phyloP scores from a whole-genome alignment of 2,888 invertebrate genomes.

The Dione vanillae region DNA sequence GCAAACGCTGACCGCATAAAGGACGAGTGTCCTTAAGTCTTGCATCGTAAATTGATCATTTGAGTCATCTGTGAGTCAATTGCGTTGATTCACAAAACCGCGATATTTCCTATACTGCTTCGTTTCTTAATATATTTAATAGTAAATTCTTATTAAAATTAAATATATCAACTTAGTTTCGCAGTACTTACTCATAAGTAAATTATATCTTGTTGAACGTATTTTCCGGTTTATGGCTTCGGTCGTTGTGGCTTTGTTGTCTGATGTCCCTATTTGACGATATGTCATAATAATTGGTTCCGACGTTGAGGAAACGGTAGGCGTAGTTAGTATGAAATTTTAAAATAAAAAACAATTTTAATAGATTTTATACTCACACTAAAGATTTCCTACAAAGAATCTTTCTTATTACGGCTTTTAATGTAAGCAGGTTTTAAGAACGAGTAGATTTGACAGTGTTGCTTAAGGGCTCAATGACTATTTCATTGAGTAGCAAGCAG shows the following conservation, averaged over 20 bases:
- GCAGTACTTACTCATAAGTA: slow-evolving; percentile 17
- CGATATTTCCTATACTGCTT: slow-evolving; percentile 31
- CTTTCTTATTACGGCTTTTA: no score
- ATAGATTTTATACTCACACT: no score
- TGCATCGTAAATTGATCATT: slow-evolving; percentile 49
- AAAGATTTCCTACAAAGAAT: no score
- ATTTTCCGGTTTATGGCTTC: slow-evolving; percentile 18
- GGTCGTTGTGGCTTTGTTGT: slow-evolving; percentile 10
- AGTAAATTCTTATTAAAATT: slow-evolving; percentile 5
- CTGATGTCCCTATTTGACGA: slow-evolving; percentile 2
- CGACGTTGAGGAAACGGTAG: background rate
- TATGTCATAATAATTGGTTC: background rate
- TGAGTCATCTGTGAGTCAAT: slow-evolving; percentile 62
- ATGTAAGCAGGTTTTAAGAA: no score
- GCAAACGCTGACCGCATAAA: slow-evolving; percentile 22
- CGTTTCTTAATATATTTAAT: slow-evolving; percentile 5
- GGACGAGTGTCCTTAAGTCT: slow-evolving; percentile 48
- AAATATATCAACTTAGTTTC: background rate
- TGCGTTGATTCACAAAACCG: slow-evolving; percentile 50
- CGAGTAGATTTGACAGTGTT: no score
- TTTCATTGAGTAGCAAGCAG: no score
- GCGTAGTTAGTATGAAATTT: background rate
- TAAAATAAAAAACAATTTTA: background rate
- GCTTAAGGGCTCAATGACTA: no score
- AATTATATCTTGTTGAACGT: slow-evolving; percentile 18